These are phyloP conservation scores for Cavia aperea DNA, from an alignment of 2,113 vertebrate genomes.

Conservation along the genomic window DNA sequence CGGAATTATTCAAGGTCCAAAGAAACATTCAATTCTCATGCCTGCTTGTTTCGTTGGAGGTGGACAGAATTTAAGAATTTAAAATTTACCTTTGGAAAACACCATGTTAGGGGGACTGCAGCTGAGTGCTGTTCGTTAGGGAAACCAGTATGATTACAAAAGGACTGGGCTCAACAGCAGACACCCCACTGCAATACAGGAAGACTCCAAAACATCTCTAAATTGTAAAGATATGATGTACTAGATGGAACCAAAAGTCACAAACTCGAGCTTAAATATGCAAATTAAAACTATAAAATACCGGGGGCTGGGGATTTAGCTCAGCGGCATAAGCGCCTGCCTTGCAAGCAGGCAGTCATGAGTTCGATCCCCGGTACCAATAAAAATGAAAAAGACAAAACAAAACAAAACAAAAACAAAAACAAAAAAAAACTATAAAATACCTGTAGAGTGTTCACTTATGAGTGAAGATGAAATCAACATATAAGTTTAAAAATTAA, in stretches of 20 bases:
- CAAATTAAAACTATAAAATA: fast-evolving
- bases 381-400: too few species aligned
- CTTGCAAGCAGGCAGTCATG: too few species aligned
- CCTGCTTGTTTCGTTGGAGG: not conserved
- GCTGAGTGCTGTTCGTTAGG: not conserved
- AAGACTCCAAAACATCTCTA: not conserved
- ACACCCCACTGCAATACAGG: not conserved
- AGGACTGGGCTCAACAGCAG: fast-evolving
- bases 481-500: not conserved
- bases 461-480: fast-evolving
- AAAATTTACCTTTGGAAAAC: too few species aligned
- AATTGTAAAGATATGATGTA: fast-evolving
- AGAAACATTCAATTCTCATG: not conserved
- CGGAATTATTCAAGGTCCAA: not conserved
- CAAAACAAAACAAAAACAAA: too few species aligned
- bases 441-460: not conserved
- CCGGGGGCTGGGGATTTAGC: too few species aligned
- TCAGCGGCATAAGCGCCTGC: too few species aligned
- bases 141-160: fast-evolving
- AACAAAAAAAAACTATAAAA: not conserved
- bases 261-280: fast-evolving
- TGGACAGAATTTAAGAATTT: not conserved
- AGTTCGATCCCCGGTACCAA: too few species aligned
- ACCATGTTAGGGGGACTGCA: fast-evolving
- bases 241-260: not conserved